Conservation (phyloP, 2,888 invertebrate genomes). For the Eristalis intricaria region DNA sequence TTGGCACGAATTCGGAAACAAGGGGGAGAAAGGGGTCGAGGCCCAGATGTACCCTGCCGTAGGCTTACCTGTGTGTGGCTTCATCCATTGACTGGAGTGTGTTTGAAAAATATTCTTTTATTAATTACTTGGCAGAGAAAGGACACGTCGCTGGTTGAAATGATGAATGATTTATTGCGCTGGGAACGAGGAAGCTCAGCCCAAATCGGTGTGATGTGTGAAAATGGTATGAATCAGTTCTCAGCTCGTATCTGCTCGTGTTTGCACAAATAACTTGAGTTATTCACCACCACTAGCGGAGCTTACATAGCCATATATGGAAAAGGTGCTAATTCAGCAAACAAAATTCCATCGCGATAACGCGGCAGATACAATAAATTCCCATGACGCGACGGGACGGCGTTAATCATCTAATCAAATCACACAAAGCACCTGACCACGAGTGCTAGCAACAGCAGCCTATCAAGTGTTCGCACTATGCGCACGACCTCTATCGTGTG, state of each 20-base stretch:
- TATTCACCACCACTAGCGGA: not conserved
- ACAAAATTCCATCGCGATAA: slow-evolving; percentile 32
- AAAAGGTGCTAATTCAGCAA: not conserved
- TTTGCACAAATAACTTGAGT: not conserved
- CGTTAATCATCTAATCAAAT: slow-evolving; percentile 26
- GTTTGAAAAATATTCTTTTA: slow-evolving; percentile 43
- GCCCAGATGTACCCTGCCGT: not conserved
- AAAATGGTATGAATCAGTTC: not conserved
- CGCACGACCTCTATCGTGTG: not conserved
- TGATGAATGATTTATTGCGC: slow-evolving; percentile 61
- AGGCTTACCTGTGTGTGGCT: slow-evolving; percentile 18
- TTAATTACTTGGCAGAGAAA: slow-evolving; percentile 47
- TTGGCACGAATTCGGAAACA: not conserved
- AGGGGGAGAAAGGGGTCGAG: not conserved
- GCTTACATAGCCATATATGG: slow-evolving; percentile 34
- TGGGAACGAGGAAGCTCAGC: slow-evolving; percentile 49
- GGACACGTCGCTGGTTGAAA: slow-evolving; percentile 15
- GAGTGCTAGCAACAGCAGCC: not conserved
- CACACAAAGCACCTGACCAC: not conserved
- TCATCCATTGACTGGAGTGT: slow-evolving; percentile 19
- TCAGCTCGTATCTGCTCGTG: not conserved
- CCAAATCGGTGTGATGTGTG: slow-evolving; percentile 3
- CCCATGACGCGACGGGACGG: slow-evolving; percentile 15
- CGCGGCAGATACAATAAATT: slow-evolving; percentile 23
- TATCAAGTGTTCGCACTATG: not conserved